Percentiles rank a stretch among this genome's conserved stretches.
Conservation (phyloP, 2,113 vertebrate species). For the Muscicapa adusta region DNA sequence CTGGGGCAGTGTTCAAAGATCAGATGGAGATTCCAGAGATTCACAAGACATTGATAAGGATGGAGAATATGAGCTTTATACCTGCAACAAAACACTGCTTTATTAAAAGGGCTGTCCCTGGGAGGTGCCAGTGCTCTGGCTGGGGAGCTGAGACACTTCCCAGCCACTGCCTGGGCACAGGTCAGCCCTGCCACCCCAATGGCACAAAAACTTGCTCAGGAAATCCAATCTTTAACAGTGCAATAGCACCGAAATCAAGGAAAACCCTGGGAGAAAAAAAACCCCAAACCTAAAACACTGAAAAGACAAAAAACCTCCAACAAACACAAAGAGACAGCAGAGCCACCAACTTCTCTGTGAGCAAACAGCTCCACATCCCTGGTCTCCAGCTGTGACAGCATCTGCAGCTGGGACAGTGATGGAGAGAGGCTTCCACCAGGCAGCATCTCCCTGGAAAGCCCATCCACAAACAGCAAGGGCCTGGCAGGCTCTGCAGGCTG, state of each 20-base stretch:
- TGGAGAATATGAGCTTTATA: not conserved
- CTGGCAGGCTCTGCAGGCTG: not conserved
- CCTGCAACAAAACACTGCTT: not conserved
- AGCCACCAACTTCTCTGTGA: not conserved
- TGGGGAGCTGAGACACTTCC: not conserved
- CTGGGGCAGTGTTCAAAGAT: not conserved
- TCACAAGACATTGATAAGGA: not conserved
- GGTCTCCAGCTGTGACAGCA: not conserved
- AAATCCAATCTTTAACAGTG: not conserved
- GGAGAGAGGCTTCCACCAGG: not conserved
- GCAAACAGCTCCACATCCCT: not conserved
- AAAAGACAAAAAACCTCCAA: not conserved
- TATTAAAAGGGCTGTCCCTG: not conserved
- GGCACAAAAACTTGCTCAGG: not conserved
- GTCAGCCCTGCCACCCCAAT: not conserved
- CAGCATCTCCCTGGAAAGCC: not conserved
- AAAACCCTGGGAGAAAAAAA: not conserved
- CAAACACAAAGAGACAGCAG: not conserved
- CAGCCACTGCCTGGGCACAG: fast-evolving
- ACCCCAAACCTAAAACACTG: not conserved
- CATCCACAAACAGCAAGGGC: not conserved
- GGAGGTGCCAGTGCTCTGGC: fast-evolving
- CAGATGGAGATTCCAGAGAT: not conserved
- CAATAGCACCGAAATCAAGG: not conserved
- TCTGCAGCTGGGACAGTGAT: not conserved